Base-by-base conservation (phyloP, 1,140 invertebrate genomes). In the Aleiodes sp. region DNA sequence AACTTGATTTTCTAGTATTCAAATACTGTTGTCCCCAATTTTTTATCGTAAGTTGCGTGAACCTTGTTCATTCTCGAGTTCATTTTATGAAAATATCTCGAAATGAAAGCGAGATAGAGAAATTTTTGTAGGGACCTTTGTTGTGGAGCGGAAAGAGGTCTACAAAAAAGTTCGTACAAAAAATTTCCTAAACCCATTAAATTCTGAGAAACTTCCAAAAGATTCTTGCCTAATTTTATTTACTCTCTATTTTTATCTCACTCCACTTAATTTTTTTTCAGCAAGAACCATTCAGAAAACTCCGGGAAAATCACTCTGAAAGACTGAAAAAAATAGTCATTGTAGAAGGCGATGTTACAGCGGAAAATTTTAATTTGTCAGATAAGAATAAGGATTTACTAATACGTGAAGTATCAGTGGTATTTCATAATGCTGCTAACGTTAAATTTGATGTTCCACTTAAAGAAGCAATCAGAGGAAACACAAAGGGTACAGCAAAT, bases 391-490 rank as follows among this genome's bases (percentile, higher is more conserved):
- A 84, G 28, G 71, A 88, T 31, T 75, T 84, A 2, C 77, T 96
- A 0, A 77, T 83, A 0, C 81, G 89, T 9, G 89, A 92, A 68
- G 90, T 95, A 14, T 89, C 92, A 28, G 88, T 96, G n/a, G 87
- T 97, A 0, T 95, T 97, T 84, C 95, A 97, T 78, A 94, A 93
- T 75, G 96, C 96, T n/a, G 96, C 96, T 19, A 96, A 95, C 77
- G 93, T 92, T 24, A 84, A 85, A 10, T 90, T 90, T 67, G 87
- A 89, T 70, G 74, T 88, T 68, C 62, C 82, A 0, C 73, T 90
- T 29, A 88, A 86, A 70, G 74, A 75, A 6, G 88, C 89, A 2
- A 71, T 90, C 2, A 79, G 77, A 8, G 80, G 85, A 65, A 90
- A 90, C 68, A 87, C 86, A 0, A 76, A 78, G 14, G 87, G 88